A percentile compares a stretch with the other conserved stretches of the same genome.
phyloP scores from a whole-genome alignment of 2,113 vertebrate species.

The Oreochromis aureus region DNA sequence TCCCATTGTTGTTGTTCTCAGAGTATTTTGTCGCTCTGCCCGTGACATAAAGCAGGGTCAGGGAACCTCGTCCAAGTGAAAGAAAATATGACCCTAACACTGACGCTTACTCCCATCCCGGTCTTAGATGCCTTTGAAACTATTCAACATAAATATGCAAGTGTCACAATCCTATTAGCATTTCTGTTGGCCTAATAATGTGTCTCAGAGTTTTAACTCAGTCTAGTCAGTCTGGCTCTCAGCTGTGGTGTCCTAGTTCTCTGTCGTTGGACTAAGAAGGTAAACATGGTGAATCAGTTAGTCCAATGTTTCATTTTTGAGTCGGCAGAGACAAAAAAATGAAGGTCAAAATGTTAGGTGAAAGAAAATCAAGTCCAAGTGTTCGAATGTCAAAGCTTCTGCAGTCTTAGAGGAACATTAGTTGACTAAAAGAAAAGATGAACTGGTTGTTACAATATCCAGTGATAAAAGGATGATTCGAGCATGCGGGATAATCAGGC shows the following conservation, averaged over 20 bases:
- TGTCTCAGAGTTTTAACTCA: neutral
- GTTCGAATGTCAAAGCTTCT: accelerated
- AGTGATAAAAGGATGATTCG: accelerated
- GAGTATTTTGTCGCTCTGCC: neutral
- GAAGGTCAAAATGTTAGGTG: neutral
- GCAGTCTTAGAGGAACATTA: neutral
- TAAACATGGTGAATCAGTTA: neutral
- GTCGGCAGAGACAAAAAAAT: neutral
- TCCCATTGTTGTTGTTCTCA: neutral
- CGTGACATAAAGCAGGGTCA: neutral
- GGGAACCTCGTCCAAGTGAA: neutral
- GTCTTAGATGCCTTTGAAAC: neutral
- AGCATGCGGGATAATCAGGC: neutral
- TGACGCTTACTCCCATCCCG: neutral
- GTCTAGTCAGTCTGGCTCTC: neutral
- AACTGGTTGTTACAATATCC: too few species aligned
- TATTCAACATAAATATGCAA: neutral
- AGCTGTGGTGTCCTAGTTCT: neutral
- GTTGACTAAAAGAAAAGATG: neutral
- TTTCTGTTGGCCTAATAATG: neutral
- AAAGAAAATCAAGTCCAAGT: neutral
- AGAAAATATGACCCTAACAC: neutral
- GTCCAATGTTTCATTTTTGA: neutral
- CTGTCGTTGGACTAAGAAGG: neutral
- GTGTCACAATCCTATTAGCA: neutral